These are phyloP conservation scores for Thymelicus acteon DNA, from an alignment of 2,888 invertebrate species.

Conservation along the genomic window DNA sequence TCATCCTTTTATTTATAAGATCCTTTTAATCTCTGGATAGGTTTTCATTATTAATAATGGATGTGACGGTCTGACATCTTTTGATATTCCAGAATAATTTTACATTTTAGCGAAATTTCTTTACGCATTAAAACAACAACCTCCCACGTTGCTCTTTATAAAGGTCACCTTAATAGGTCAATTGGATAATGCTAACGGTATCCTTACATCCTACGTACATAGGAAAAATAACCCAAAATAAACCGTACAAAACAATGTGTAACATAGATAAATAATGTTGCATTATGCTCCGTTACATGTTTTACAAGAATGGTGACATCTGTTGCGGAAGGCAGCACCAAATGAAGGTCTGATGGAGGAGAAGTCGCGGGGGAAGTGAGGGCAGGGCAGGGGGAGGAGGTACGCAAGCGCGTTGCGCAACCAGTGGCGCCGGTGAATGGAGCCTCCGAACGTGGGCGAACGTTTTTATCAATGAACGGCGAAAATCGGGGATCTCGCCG, in stretches of 20 bases:
- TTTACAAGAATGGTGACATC: slow-evolving; percentile 42
- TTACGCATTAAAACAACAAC: not conserved
- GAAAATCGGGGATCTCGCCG: slow-evolving; percentile 64
- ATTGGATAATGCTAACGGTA: not conserved
- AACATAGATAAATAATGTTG: not conserved
- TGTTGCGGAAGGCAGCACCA: slow-evolving; percentile 62
- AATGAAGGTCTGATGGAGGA: slow-evolving; percentile 59
- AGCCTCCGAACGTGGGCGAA: slow-evolving; percentile 70
- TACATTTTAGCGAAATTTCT: not conserved
- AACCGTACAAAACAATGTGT: too few species aligned
- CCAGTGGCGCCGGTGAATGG: slow-evolving; percentile 79
- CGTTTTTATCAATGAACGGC: slow-evolving; percentile 83
- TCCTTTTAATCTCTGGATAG: slow-evolving; percentile 38
- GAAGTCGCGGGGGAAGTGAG: slow-evolving; percentile 43
- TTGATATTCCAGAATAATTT: not conserved
- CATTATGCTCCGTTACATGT: not conserved
- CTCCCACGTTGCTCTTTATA: not conserved
- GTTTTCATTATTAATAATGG: slow-evolving; percentile 24
- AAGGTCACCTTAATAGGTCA: not conserved
- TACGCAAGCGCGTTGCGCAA: slow-evolving; percentile 74
- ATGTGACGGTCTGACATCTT: not conserved
- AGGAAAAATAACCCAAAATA: too few species aligned
- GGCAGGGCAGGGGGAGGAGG: slow-evolving; percentile 49
- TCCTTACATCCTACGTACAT: too few species aligned
- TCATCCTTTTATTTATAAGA: slow-evolving; percentile 56